These are phyloP conservation scores for Lepetodrilus schrolli DNA, from an alignment of 2,888 invertebrate genomes.

Conservation along the genomic window DNA sequence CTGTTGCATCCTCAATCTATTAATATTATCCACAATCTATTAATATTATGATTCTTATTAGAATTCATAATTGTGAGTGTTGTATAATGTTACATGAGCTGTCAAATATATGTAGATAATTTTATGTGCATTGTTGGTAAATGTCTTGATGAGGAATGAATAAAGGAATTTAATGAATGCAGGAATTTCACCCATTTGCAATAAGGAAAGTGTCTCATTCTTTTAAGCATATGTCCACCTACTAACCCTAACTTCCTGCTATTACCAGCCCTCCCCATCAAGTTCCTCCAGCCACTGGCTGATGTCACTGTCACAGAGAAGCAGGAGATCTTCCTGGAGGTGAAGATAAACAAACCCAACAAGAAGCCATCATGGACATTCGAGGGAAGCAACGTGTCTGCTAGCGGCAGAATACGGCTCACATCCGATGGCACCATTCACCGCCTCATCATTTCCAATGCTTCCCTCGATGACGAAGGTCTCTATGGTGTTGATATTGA, in stretches of 20 bases:
- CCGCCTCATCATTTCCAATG: constrained; percentile 63
- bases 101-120: no score
- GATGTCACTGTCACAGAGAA: constrained; percentile 65
- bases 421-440: constrained; percentile 63
- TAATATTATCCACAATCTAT: no score
- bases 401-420: constrained; percentile 59
- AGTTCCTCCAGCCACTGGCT: constrained; percentile 65
- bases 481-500: constrained; percentile 68
- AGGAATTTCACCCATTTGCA: no score
- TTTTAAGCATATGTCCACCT: no score
- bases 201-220: no score
- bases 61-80: no score
- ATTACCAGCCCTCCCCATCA: constrained; percentile 40
- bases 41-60: no score
- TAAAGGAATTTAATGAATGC: no score
- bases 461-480: constrained; percentile 72
- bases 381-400: constrained; percentile 61
- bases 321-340: constrained; percentile 62
- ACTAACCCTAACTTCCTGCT: neutral
- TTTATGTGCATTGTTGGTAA: no score
- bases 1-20: no score
- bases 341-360: constrained; percentile 69
- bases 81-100: no score
- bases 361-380: constrained; percentile 73
- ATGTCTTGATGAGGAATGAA: no score